A percentile compares a stretch with the other conserved stretches of the same genome.
Evolutionary conservation across 2,113 vertebrate genomes (phyloP).

Genomic region (Sorex fumeus): DNA sequence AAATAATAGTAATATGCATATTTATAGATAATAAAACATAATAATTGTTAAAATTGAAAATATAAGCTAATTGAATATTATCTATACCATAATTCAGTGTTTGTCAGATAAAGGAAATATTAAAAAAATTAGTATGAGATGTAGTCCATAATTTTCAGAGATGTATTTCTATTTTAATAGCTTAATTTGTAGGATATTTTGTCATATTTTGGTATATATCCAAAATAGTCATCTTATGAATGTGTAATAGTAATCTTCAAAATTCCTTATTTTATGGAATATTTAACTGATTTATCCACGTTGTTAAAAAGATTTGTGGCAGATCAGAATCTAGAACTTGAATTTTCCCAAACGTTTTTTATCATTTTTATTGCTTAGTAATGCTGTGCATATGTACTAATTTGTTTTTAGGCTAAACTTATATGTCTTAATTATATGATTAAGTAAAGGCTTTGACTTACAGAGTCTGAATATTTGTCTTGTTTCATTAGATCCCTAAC

Average conservation of each 20-base stretch:
- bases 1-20: neutral
- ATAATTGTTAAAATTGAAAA: neutral
- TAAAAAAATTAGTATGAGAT: neutral
- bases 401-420: neutral
- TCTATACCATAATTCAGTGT: neutral
- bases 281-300: neutral
- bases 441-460: neutral
- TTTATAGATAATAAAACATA: no score
- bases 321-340: neutral
- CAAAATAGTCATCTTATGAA: neutral
- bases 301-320: neutral
- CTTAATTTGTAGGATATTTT: neutral
- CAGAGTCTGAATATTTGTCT: neutral
- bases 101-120: neutral
- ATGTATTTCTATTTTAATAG: neutral
- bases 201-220: neutral
- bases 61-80: constrained; percentile 6
- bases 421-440: neutral
- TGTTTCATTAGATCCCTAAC: neutral
- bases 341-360: neutral
- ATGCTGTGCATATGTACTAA: neutral
- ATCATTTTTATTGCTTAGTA: neutral
- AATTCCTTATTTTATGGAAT: neutral
- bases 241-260: neutral
- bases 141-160: neutral